phyloP scores from a whole-genome alignment of 2,113 vertebrate species.

The Holacanthus passer region DNA sequence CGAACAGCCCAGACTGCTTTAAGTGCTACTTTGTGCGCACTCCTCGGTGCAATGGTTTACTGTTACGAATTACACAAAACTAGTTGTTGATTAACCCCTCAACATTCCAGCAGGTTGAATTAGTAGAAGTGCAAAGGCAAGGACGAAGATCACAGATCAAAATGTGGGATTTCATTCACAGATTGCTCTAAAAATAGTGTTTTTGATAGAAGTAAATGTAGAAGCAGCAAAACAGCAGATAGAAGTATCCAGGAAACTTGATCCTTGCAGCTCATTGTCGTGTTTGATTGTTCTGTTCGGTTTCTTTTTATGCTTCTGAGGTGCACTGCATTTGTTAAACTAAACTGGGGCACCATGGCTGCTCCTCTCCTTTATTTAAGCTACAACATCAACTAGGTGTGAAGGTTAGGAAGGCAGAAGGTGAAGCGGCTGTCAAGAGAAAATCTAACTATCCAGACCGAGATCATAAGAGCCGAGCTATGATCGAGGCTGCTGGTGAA shows the following conservation, averaged over 20 bases:
- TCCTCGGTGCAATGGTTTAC: slow-evolving; percentile 26
- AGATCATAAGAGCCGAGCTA: background rate
- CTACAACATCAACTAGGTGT: slow-evolving; percentile 1
- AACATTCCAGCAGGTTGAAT: slow-evolving; percentile 37
- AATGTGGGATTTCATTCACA: background rate
- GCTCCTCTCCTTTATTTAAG: slow-evolving; percentile 34
- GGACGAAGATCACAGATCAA: slow-evolving; percentile 11
- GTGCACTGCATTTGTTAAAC: slow-evolving; percentile 2
- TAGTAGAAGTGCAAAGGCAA: background rate
- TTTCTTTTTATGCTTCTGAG: slow-evolving; percentile 4
- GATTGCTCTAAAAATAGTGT: slow-evolving; percentile 11
- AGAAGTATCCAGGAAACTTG: background rate
- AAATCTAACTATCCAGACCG: slow-evolving; percentile 13
- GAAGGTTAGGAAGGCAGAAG: background rate
- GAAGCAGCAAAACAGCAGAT: background rate
- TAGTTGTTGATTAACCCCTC: slow-evolving; percentile 18
- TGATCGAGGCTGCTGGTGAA: background rate
- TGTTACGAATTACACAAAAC: slow-evolving; percentile 14
- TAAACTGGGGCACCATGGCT: slow-evolving; percentile 2
- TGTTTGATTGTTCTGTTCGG: background rate
- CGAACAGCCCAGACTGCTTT: slow-evolving; percentile 50
- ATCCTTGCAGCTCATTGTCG: slow-evolving; percentile 19
- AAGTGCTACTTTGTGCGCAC: slow-evolving; percentile 54
- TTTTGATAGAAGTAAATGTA: slow-evolving; percentile 14
- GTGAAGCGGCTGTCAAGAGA: slow-evolving; percentile 17